These are phyloP conservation scores for Oxytorus armatus DNA, from an alignment of 2,888 invertebrate species.

Conservation along the genomic window DNA sequence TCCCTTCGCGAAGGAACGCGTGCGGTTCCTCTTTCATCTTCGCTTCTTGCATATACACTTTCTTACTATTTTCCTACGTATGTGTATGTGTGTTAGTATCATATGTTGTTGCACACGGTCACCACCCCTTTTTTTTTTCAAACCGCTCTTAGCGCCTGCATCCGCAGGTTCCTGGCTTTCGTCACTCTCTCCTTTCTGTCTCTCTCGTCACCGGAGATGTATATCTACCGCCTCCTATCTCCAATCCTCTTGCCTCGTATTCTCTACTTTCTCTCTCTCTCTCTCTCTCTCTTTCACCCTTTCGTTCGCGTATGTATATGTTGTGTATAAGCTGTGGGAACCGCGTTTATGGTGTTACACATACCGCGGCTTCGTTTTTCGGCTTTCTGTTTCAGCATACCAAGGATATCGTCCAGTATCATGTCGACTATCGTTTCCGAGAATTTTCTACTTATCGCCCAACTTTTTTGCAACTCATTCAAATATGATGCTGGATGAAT, in stretches of 20 bases:
- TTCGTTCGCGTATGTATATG: not conserved
- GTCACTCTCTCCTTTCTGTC: constrained; percentile 33
- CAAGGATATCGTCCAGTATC: constrained; percentile 21
- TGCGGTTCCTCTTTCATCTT: constrained; percentile 65
- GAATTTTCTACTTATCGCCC: constrained; percentile 28
- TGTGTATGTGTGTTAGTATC: not conserved
- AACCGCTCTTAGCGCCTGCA: constrained; percentile 56
- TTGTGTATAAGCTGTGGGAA: constrained; percentile 55
- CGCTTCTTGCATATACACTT: constrained; percentile 28
- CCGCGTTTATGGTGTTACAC: constrained; percentile 47
- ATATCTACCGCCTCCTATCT: constrained; percentile 58
- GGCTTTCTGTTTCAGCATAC: constrained; percentile 55
- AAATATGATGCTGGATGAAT: not conserved
- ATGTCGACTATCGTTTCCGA: constrained; percentile 21
- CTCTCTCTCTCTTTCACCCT: constrained; percentile 10
- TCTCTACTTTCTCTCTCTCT: constrained; percentile 25
- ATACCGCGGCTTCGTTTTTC: constrained; percentile 64
- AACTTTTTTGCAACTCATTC: constrained; percentile 44
- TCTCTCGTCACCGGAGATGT: constrained; percentile 60
- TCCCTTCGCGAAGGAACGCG: constrained; percentile 45
- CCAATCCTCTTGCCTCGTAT: constrained; percentile 40
- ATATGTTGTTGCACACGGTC: constrained; percentile 25
- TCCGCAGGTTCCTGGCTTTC: constrained; percentile 53
- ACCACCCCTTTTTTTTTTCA: constrained; percentile 43
- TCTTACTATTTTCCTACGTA: constrained; percentile 19